Evolutionary conservation across 53 echinoderm and acorn worm species (phyloP), one percentile per base, ranked within the genome.

Genomic region (Holothuria scabra): DNA sequence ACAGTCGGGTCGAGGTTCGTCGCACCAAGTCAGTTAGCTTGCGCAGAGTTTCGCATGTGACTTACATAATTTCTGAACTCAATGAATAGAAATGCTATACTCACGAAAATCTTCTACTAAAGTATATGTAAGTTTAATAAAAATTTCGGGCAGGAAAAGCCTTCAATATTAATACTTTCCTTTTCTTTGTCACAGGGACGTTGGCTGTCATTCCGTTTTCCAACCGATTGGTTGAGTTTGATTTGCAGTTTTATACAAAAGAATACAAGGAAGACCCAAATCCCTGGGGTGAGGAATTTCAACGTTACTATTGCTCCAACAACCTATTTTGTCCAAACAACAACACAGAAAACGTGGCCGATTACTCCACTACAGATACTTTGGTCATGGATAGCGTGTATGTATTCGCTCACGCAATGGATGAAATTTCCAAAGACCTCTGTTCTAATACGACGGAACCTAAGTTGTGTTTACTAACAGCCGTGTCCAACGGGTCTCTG

Each of bases 341-440:
- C 28, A 38, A 26, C 5, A 71, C 83, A 14, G 56, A 56, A 18
- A 80, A 79, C 22, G 84, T 87, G 55, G n/a, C 52, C 32, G 70
- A 56, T 57, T 85, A 83, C 28, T 88, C 90, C 12, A 72, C 76
- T 32, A 90, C 90, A 38, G 95, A 90, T 56, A 92, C 97, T 4
- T 87, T 97, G 13, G 97, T 97, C 29, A 94, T 97, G 68, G 94
- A 97, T 44, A 88, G 92, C 22, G 97, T 94, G 18, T 92, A 84
- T 60, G 94, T 91, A 1, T 92, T 92, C 60, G 97, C 94, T 2
- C 58, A 92, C 38, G 97, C 94, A 6, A 46, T 95, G 67, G 85
- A 87, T 52, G 49, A 64, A 30, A 57, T 95, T 32, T 82, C 87
- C 16, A 60, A 25, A 1, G 66, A 82, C 1, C 60, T 91, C n/a